A percentile compares a stretch with the other conserved stretches of the same genome.
phyloP scores from a whole-genome alignment of 2,888 invertebrate species.

The Athalia circularis region DNA sequence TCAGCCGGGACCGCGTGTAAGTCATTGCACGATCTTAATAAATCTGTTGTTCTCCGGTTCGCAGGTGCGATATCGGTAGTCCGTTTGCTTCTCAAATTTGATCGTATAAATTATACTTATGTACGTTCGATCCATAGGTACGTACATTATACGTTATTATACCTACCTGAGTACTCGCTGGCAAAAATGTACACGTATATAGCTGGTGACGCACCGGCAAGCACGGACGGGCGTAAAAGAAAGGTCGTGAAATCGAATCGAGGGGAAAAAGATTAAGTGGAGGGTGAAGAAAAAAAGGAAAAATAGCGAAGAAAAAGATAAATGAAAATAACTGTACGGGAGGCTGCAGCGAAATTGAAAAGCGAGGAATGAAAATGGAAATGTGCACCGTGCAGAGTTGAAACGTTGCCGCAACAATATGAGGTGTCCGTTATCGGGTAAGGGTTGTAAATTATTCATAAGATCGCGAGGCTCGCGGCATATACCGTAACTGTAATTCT shows the following conservation, averaged over 20 bases:
- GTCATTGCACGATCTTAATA: not conserved
- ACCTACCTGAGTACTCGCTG: too few species aligned
- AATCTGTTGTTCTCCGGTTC: constrained; percentile 33
- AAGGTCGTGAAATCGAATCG: not conserved
- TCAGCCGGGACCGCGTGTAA: not conserved
- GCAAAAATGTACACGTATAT: too few species aligned
- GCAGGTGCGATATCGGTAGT: constrained; percentile 4
- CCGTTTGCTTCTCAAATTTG: not conserved
- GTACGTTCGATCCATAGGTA: not conserved
- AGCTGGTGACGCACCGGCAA: too few species aligned
- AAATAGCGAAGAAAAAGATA: not conserved
- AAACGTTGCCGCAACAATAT: constrained; percentile 27
- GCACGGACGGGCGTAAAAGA: too few species aligned
- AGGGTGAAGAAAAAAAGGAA: not conserved
- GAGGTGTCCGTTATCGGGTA: constrained; percentile 37
- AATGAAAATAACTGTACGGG: not conserved
- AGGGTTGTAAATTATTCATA: constrained; percentile 30
- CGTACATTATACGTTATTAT: too few species aligned
- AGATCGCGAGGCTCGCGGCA: not conserved
- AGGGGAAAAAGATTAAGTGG: not conserved
- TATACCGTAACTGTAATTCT: too few species aligned
- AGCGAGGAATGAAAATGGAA: constrained; percentile 29
- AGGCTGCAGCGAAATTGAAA: constrained; percentile 32
- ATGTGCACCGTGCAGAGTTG: not conserved
- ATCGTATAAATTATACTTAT: not conserved